A percentile compares a stretch with the other conserved stretches of the same genome.
phyloP scores from a whole-genome alignment of 1,140 invertebrate genomes.

The Melanaphis sacchari region DNA sequence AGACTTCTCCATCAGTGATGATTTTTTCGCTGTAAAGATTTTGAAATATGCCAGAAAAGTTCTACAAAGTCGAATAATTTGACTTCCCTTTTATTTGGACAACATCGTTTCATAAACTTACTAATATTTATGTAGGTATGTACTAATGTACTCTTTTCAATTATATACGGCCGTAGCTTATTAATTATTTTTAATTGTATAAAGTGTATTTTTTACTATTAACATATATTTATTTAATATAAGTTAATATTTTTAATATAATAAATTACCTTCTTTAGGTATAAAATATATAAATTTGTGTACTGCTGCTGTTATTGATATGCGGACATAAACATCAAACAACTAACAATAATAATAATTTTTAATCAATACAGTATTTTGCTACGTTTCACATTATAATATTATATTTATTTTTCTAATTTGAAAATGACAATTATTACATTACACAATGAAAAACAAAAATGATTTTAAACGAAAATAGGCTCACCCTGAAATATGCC shows the following conservation, averaged over 20 bases:
- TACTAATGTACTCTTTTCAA: too few relatives aligned
- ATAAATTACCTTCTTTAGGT: background rate
- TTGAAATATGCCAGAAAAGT: background rate
- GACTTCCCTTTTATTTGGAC: background rate
- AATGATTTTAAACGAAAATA: background rate
- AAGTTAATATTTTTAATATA: too few relatives aligned
- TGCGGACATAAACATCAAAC: background rate
- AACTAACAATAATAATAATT: background rate
- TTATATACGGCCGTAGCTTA: background rate
- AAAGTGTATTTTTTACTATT: background rate
- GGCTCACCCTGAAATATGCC: background rate
- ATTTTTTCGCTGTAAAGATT: conserved; percentile 10
- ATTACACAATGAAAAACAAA: background rate
- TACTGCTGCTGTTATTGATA: background rate
- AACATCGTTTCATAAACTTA: background rate
- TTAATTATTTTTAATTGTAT: background rate
- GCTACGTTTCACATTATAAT: too few relatives aligned
- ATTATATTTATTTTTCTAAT: too few relatives aligned
- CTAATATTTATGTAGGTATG: background rate
- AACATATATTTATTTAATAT: too few relatives aligned
- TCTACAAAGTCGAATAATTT: background rate
- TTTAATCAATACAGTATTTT: background rate
- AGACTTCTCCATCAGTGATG: background rate
- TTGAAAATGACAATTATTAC: too few relatives aligned
- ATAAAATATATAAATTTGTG: background rate